phyloP scores from a whole-genome alignment of 1,140 invertebrate species.

The Trachymyrmex cornetzi region DNA sequence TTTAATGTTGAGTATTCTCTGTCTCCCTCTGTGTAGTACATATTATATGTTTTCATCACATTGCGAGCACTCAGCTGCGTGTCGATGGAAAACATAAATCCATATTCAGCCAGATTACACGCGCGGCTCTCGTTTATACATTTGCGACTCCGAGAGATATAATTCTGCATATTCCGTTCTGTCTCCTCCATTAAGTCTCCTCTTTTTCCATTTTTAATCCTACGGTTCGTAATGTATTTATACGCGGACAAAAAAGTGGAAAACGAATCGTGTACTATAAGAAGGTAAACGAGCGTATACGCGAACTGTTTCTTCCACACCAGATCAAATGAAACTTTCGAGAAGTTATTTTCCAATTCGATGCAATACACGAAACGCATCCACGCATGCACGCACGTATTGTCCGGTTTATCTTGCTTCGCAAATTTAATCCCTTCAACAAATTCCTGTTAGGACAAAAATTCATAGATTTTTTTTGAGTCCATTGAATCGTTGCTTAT shows the following conservation, averaged over 20 bases:
- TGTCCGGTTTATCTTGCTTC: neutral
- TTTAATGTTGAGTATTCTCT: conserved; percentile 38
- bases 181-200: conserved; percentile 46
- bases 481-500: neutral
- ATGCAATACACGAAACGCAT: neutral
- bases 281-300: neutral
- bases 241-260: conserved; percentile 4
- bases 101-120: conserved; percentile 76
- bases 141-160: conserved; percentile 53
- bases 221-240: conserved; percentile 47
- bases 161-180: conserved; percentile 40
- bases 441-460: neutral
- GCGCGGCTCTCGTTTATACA: conserved; percentile 61
- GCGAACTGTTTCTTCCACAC: neutral
- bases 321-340: neutral
- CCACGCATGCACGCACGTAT: neutral
- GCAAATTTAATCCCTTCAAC: conserved; percentile 23
- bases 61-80: conserved; percentile 42
- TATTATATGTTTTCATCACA: conserved; percentile 55
- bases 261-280: neutral
- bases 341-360: neutral
- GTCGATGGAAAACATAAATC: conserved; percentile 72
- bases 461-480: neutral
- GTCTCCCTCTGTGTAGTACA: neutral
- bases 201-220: conserved; percentile 59